Percentiles rank a stretch among this genome's conserved stretches.
These are phyloP conservation scores for Blera fallax DNA, from an alignment of 2,888 invertebrate species.

Conservation along the genomic window DNA sequence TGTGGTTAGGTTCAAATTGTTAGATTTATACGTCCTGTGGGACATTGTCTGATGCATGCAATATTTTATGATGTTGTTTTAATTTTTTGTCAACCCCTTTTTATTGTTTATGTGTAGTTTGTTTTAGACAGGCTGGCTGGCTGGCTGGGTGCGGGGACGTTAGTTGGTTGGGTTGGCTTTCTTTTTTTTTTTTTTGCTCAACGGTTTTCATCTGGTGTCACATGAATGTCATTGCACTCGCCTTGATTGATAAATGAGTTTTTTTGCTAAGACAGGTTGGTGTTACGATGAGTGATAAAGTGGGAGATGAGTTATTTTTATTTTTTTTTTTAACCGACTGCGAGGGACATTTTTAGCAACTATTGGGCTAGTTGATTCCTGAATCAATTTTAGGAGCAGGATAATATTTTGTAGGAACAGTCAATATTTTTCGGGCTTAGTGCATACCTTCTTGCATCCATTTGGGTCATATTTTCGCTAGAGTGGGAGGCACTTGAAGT, in stretches of 20 bases:
- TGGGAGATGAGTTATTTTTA: background rate
- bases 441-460: too few relatives aligned
- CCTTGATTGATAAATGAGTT: constrained; percentile 51
- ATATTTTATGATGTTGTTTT: constrained; percentile 62
- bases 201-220: constrained; percentile 57
- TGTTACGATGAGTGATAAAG: background rate
- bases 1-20: constrained; percentile 60
- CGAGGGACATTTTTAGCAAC: background rate
- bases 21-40: constrained; percentile 62
- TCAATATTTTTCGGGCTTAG: too few relatives aligned
- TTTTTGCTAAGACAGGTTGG: background rate
- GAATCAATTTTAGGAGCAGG: too few relatives aligned
- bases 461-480: too few relatives aligned
- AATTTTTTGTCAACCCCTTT: background rate
- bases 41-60: constrained; percentile 63
- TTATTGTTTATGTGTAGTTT: constrained; percentile 22
- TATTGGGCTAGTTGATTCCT: background rate
- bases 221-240: constrained; percentile 50
- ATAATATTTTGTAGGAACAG: too few relatives aligned
- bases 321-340: background rate
- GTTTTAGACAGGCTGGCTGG: constrained; percentile 1
- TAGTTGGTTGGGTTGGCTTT: background rate
- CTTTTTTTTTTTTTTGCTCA: constrained; percentile 41
- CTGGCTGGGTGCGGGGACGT: too few relatives aligned
- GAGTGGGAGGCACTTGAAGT: too few relatives aligned